Conservation (phyloP, 2,888 invertebrate species). For the Pecten maximus region DNA sequence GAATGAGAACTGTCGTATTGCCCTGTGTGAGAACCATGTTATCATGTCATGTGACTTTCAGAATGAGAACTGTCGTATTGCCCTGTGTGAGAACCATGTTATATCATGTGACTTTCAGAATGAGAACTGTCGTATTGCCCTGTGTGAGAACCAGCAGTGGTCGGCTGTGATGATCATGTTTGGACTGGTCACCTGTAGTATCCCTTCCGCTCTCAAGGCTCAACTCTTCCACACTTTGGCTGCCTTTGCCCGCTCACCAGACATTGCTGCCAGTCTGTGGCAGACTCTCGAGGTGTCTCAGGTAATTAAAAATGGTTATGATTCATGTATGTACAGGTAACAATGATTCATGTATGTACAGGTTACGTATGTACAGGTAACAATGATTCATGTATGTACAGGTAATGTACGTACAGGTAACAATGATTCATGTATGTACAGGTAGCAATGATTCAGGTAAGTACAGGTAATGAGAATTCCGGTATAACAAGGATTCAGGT, state of each 20-base stretch:
- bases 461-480: not conserved
- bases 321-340: not conserved
- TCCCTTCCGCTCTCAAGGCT: slow-evolving; percentile 93
- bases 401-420: no score
- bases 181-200: slow-evolving; percentile 92
- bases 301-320: slow-evolving; percentile 62
- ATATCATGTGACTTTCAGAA: slow-evolving; percentile 85
- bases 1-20: not conserved
- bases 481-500: no score
- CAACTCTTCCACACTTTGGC: slow-evolving; percentile 91
- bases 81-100: slow-evolving; percentile 87
- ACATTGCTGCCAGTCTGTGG: slow-evolving; percentile 92
- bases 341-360: no score
- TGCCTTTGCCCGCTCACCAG: slow-evolving; percentile 90
- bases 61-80: slow-evolving; percentile 91
- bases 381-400: no score
- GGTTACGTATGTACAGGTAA: no score
- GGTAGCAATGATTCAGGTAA: no score
- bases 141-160: slow-evolving; percentile 95
- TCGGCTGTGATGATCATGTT: slow-evolving; percentile 91
- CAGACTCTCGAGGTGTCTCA: slow-evolving; percentile 85
- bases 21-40: not conserved
- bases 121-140: slow-evolving; percentile 90
- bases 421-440: no score
- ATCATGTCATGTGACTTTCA: slow-evolving; percentile 83